These are phyloP conservation scores for Forbesichthys papilliferus DNA, from an alignment of 2,113 vertebrate genomes.

Conservation along the genomic window DNA sequence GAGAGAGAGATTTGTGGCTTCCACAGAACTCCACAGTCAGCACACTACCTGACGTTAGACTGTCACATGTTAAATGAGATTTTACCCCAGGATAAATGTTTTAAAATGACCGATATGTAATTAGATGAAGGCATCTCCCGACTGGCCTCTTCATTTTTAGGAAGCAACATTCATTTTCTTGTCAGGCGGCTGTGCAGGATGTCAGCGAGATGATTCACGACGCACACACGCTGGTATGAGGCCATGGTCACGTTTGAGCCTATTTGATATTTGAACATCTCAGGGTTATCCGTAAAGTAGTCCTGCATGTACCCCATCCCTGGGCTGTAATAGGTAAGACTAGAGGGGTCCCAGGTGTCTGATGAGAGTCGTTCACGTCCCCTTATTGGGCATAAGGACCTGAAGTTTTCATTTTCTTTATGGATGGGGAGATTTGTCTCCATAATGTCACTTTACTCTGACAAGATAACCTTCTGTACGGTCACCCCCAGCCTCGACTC, in stretches of 20 bases:
- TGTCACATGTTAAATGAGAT: conserved; percentile 5
- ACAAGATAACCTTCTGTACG: neutral
- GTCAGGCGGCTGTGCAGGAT: conserved; percentile 23
- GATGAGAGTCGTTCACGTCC: neutral
- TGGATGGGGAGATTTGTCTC: neutral
- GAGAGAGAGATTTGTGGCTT: neutral
- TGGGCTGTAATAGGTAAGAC: conserved; percentile 28
- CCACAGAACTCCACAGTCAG: neutral
- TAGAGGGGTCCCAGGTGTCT: conserved; percentile 9
- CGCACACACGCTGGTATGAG: conserved; percentile 34
- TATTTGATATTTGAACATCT: conserved; percentile 56
- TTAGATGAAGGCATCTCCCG: neutral
- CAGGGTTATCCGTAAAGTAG: conserved; percentile 39
- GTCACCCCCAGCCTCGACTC: conserved; percentile 11
- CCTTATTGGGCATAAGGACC: neutral
- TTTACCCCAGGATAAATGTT: conserved; percentile 1
- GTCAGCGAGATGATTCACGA: conserved; percentile 25
- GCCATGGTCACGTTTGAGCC: conserved; percentile 44
- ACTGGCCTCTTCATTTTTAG: neutral
- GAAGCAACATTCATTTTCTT: conserved; percentile 3
- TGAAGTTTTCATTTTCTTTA: conserved; percentile 3
- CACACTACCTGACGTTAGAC: neutral
- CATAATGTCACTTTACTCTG: neutral
- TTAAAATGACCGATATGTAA: neutral
- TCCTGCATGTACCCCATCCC: conserved; percentile 1